Evolutionary conservation across 30 jellyfish, hydroid and myxozoan genomes (phyloP), one percentile per base, ranked within the genome.

Genomic region (Morbakka virulenta): DNA sequence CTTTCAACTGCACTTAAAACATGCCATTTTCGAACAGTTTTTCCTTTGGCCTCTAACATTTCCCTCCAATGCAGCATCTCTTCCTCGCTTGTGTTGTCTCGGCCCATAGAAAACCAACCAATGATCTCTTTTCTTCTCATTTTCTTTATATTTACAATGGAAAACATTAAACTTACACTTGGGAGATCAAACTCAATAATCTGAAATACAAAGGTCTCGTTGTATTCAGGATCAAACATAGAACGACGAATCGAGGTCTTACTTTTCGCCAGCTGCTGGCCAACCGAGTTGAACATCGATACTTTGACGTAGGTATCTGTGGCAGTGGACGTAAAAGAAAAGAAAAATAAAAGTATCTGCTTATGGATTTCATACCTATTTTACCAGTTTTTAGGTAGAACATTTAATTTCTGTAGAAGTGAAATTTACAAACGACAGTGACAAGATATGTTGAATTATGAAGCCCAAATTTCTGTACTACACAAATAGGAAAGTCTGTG

Each of bases 251-350:
- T 90, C 33, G 97, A 90, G 3, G 97, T 90, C 76, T 90, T 90
- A 88, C 97, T 90, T 72, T 90, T 90, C 51, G 97, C 96, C 61
- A 90, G 81, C 62, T 90, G 97, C 61, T 90, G 97, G 21, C 97
- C 97, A 63, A 90, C 96, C 25, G 97, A 72, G 80, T 90, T 90
- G 96, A 90, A 82, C 94, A 90, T 82, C 41, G 95, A 83, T 25
- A 90, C 97, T 73, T 90, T 90, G 87, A 90, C 97, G 87, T 90
- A 90, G 14, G 97, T 90, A 76, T 90, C 97, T 90, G 93, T n/a
- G 71, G 73, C 14, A 35, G 67, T 32, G 50, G 29, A 70, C 28
- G 36, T 57, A 63, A 52, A 34, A 52, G 35, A 31, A 70, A 52
- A 67, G 72, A 41, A 51, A 41, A 61, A 47, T 17, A 6, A 63